A percentile compares a stretch with the other conserved stretches of the same genome.
Evolutionary conservation across 2,113 vertebrate species (phyloP).

Genomic region (Suricata suricatta): DNA sequence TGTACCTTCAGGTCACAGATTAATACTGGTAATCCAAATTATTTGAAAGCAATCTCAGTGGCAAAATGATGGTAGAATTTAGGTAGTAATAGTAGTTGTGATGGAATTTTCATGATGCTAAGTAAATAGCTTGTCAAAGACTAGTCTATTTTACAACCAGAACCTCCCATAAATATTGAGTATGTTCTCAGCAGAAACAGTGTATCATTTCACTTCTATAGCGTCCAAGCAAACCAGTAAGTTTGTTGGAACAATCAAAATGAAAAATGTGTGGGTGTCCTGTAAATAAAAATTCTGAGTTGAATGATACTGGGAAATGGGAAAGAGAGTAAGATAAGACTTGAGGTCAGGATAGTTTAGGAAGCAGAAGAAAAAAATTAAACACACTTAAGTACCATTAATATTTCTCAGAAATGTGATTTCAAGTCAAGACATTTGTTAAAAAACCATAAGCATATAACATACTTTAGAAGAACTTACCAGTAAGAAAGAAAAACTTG

Average conservation of each 20-base stretch:
- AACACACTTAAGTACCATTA: neutral
- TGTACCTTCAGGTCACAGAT: neutral
- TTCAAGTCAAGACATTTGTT: conserved; percentile 27
- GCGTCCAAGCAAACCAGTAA: neutral
- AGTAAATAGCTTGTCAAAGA: conserved; percentile 30
- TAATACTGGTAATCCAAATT: conserved; percentile 36
- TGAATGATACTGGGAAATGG: neutral
- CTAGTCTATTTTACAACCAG: conserved; percentile 10
- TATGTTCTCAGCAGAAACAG: neutral
- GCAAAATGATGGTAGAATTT: conserved; percentile 36
- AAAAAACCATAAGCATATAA: conserved; percentile 38
- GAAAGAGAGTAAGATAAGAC: neutral
- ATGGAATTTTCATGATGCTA: conserved; percentile 37
- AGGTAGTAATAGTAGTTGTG: conserved; percentile 37
- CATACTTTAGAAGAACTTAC: neutral
- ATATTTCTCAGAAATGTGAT: conserved; percentile 41
- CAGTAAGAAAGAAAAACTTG: neutral
- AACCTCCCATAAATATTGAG: conserved; percentile 12
- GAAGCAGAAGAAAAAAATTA: conserved; percentile 40
- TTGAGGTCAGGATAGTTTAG: neutral
- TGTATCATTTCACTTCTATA: neutral
- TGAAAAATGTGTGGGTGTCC: neutral
- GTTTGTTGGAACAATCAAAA: conserved; percentile 33
- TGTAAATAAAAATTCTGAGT: conserved; percentile 33
- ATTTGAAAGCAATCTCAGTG: conserved; percentile 20